Base-by-base conservation (phyloP, 2,888 invertebrate genomes). In the Amorpha juglandis region DNA sequence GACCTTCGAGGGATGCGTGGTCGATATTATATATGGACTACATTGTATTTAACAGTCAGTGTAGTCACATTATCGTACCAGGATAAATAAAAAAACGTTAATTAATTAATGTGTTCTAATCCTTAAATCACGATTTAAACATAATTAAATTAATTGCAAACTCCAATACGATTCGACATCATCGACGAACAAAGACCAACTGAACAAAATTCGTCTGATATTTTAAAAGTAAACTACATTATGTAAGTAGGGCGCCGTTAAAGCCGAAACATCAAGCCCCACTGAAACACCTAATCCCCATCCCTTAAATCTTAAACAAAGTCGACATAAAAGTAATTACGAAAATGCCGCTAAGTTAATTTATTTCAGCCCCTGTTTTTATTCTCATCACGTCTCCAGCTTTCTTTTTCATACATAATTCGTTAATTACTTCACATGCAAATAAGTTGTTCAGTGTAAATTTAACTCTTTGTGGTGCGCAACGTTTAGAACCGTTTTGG, bases 341-440 rank as follows among this genome's bases (percentile, higher is more conserved):
- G 78, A 80, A 82, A 80, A 74, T 79, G 78, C 77, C 74, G 74
- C 74, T 70, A 79, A 78, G 79, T 80, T 86, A 83, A 88, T 89
- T 87, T 81, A 83, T 86, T 82, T 82, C 72, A 68, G 16, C 19
- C 62, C 33, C 33, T 72, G 67, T 81, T 80, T 81, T 80, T 75
- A 89, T 86, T 88, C 86, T 65, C 69, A 80, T 81, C 89, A 87
- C 87, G 88, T 86, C 71, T 74, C 69, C 68, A 71, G 71, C 77
- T 81, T 78, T 77, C 75, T 79, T 81, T 81, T 78, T 79, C 70
- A 70, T 71, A 74, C 73, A 80, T 81, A 78, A 81, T 82, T 77
- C 74, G 72, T 76, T 82, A 80, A 83, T 83, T 81, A 76, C 76
- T 76, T 77, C 76, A 75, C 76, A 79, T 78, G 73, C 73, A 76